These are phyloP conservation scores for Ennomos erosarius DNA, from an alignment of 2,888 invertebrate species.

Conservation along the genomic window DNA sequence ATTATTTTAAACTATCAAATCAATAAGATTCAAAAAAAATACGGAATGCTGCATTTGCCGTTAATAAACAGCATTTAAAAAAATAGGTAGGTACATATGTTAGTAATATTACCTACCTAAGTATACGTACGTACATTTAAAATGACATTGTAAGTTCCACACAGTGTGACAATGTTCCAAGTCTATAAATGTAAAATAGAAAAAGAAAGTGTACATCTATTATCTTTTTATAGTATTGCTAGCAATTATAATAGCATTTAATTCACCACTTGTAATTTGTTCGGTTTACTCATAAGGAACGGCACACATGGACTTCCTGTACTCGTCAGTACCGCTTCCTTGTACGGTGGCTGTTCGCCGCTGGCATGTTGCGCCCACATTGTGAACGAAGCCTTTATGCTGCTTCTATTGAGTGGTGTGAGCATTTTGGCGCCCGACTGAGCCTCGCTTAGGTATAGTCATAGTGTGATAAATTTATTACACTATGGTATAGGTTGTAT, in stretches of 20 bases:
- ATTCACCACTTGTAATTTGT: slow-evolving; percentile 50
- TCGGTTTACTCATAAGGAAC: slow-evolving; percentile 49
- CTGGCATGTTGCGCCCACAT: slow-evolving; percentile 35
- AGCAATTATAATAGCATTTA: slow-evolving; percentile 34
- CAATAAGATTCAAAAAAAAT: too few species aligned
- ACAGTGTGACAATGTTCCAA: too few species aligned
- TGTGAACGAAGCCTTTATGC: slow-evolving; percentile 26
- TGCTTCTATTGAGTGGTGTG: neutral
- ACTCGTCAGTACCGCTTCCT: slow-evolving; percentile 51
- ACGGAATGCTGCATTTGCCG: too few species aligned
- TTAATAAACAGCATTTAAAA: neutral
- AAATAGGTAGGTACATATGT: too few species aligned
- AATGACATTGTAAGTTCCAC: slow-evolving; percentile 2
- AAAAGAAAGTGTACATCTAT: slow-evolving; percentile 34
- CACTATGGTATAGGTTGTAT: too few species aligned
- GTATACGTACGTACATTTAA: too few species aligned
- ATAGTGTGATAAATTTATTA: too few species aligned
- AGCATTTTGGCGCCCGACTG: too few species aligned
- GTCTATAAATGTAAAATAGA: slow-evolving; percentile 13
- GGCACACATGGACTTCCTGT: slow-evolving; percentile 62
- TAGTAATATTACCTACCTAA: too few species aligned
- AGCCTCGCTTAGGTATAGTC: too few species aligned
- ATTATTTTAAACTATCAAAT: too few species aligned
- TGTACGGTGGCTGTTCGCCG: slow-evolving; percentile 46
- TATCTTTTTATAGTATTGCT: slow-evolving; percentile 30